phyloP scores from a whole-genome alignment of 2,113 vertebrate genomes.

The Gopherus evgoodei region DNA sequence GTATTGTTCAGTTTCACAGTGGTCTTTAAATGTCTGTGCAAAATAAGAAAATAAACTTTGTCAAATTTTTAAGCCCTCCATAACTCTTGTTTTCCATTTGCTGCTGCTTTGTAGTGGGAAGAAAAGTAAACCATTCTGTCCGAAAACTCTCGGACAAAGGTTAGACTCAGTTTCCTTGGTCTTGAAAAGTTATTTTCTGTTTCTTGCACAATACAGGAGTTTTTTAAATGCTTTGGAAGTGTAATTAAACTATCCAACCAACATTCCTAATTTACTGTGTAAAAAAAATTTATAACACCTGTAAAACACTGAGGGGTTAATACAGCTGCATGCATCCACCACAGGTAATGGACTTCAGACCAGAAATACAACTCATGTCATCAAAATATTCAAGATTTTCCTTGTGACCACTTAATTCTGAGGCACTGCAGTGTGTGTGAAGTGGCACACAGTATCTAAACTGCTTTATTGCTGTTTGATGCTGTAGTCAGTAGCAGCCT shows the following conservation, averaged over 20 bases:
- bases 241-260: not conserved
- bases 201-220: not conserved
- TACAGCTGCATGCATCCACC: not conserved
- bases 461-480: not conserved
- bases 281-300: not conserved
- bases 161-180: not conserved
- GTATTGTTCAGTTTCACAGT: not conserved
- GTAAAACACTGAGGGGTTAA: not conserved
- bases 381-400: not conserved
- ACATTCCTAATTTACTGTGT: not conserved
- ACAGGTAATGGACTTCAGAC: fast-evolving
- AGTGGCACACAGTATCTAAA: not conserved
- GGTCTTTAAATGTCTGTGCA: not conserved
- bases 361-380: fast-evolving
- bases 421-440: not conserved
- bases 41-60: not conserved
- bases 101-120: not conserved
- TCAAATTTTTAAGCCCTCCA: not conserved
- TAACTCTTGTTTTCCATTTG: not conserved
- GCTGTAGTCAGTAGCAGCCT: fast-evolving
- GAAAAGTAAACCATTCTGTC: not conserved
- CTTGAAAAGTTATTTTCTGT: not conserved
- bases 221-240: not conserved
- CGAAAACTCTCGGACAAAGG: not conserved
- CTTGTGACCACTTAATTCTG: fast-evolving